phyloP scores from a whole-genome alignment of 2,113 vertebrate species.

The Ibidorhyncha struthersii region DNA sequence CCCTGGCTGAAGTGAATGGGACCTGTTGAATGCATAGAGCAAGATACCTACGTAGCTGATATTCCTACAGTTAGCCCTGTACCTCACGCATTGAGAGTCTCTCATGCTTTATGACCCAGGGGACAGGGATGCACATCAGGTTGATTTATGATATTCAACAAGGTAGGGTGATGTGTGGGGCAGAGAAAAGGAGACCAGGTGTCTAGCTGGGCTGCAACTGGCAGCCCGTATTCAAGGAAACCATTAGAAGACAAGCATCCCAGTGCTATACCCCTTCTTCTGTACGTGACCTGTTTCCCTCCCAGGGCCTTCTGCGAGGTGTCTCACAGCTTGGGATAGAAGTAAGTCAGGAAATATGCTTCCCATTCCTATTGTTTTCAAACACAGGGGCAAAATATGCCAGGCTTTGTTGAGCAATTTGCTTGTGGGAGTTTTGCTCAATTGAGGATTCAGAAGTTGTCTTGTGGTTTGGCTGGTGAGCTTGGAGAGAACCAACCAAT shows the following conservation, averaged over 20 bases:
- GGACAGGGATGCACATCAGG: neutral
- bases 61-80: neutral
- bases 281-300: neutral
- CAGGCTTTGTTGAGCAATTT: slow-evolving; percentile 37
- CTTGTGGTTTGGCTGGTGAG: slow-evolving; percentile 25
- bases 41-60: neutral
- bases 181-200: neutral
- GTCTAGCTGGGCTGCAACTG: neutral
- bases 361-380: neutral
- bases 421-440: slow-evolving; percentile 10
- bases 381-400: neutral
- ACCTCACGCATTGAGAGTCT: neutral
- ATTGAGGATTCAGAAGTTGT: slow-evolving; percentile 29
- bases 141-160: neutral
- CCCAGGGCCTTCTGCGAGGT: neutral
- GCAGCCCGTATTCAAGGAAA: neutral
- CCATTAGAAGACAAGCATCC: neutral
- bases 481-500: neutral
- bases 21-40: neutral
- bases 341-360: neutral
- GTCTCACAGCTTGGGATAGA: neutral
- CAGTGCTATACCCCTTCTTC: rapidly evolving
- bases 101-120: neutral
- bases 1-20: neutral
- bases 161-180: neutral